Evolutionary conservation across 1,140 invertebrate species (phyloP), one percentile per base, ranked within the genome.

Genomic region (Drosophila murphyi): DNA sequence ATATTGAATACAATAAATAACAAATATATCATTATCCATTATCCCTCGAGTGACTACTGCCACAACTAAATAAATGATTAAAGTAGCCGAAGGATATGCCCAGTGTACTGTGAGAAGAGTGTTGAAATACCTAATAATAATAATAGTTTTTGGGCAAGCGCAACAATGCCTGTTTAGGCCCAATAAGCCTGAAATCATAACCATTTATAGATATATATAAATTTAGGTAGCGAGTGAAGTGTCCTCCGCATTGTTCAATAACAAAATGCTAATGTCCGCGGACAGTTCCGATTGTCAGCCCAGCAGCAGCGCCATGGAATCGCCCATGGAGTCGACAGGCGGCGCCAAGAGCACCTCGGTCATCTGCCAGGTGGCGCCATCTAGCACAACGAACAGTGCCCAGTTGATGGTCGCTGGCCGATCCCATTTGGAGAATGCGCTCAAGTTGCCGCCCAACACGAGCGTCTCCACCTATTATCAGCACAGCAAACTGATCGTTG

Each of bases 251-350:
- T 39, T 62, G 20, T 47, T 5, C 2, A 20, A 60, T n/a, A 68
- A 41, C 54, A 89, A 89, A 90, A 92, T 92, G 91, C 72, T 92
- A 20, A 92, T 92, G 92, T 92, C 92, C 67, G 92, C 92, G 59
- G 92, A 92, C 80, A 92, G 91, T 81, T 92, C 92, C 50, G 90
- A 89, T 78, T 86, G 82, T 76, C 82, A 77, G 72, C 74, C 82
- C 32, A 72, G 71, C 41, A 86, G 85, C 63, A 82, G 74, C 73
- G 76, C 74, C 50, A 70, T 69, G 43, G 76, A 76, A 45, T 5
- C 51, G 20, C 37, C 59, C 8, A 35, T 57, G 57, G 67, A 70
- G 6, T 39, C 72, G 4, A 50, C 71, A 55, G 51, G 59, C 57
- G 75, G 71, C 64, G 78, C 78, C 63, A 88, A 88, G 60, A 88